phyloP scores from a whole-genome alignment of 2,113 vertebrate genomes.

The Perognathus longimembris region DNA sequence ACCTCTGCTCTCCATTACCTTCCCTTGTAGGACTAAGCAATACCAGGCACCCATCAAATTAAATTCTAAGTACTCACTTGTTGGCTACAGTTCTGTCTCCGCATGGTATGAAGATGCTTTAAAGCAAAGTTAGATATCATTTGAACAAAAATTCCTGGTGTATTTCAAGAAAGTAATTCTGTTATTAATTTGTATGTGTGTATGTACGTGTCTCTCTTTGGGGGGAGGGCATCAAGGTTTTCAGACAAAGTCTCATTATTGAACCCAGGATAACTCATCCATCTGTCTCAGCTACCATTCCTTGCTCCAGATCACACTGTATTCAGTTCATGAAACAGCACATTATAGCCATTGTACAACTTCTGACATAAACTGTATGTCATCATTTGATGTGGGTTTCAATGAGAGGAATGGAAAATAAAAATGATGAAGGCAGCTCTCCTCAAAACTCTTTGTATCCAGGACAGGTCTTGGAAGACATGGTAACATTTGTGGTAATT shows the following conservation, averaged over 20 bases:
- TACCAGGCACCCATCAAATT: constrained; percentile 6
- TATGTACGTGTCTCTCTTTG: no score
- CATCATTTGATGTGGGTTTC: neutral
- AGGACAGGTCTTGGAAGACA: no score
- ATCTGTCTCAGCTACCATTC: no score
- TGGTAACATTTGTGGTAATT: neutral
- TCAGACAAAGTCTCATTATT: no score
- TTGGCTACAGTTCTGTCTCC: neutral
- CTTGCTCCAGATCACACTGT: neutral
- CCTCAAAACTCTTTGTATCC: no score
- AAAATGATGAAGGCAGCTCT: neutral
- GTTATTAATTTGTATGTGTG: no score
- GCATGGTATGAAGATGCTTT: neutral
- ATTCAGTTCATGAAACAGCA: neutral
- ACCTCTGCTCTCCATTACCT: neutral
- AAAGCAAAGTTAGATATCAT: neutral
- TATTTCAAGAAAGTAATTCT: neutral
- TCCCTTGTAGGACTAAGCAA: neutral
- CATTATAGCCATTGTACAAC: no score
- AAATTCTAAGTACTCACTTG: constrained; percentile 31
- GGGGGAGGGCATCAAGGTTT: no score
- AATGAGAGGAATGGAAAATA: rapidly evolving
- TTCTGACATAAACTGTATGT: neutral
- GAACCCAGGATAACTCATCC: no score
- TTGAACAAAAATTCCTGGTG: constrained; percentile 15